These are phyloP conservation scores for Serinus canaria DNA, from an alignment of 2,113 vertebrate genomes.

Conservation along the genomic window DNA sequence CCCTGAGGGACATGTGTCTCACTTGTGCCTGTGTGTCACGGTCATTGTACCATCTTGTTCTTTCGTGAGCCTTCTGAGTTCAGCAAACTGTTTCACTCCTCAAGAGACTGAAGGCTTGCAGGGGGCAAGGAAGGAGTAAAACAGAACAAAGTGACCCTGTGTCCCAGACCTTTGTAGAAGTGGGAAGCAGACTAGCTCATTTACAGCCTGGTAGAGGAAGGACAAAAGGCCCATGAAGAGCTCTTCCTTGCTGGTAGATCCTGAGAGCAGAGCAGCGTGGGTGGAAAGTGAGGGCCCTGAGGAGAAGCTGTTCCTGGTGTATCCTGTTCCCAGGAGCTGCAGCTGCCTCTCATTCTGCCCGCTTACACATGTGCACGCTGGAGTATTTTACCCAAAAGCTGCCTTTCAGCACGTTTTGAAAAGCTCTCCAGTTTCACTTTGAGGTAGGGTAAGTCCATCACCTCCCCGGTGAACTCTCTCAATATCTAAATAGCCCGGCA, in stretches of 20 bases:
- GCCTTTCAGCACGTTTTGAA: constrained; percentile 25
- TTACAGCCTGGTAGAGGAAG: background rate
- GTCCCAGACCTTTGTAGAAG: background rate
- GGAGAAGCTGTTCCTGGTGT: background rate
- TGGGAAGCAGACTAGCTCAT: background rate
- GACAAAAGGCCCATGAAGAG: background rate
- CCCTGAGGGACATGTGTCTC: background rate
- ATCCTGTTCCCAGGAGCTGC: background rate
- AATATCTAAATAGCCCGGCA: background rate
- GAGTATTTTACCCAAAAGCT: constrained; percentile 21
- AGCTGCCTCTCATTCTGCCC: background rate
- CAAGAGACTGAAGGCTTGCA: background rate
- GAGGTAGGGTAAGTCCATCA: constrained; percentile 17
- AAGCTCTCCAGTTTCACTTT: constrained; percentile 17
- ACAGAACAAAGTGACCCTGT: background rate
- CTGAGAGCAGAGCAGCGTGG: background rate
- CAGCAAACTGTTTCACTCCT: background rate
- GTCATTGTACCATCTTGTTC: background rate
- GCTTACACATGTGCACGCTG: background rate
- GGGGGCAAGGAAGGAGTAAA: background rate
- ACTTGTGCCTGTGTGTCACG: background rate
- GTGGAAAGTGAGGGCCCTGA: background rate
- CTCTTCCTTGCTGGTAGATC: background rate
- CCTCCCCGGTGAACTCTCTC: constrained; percentile 20
- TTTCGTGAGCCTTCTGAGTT: background rate